Evolutionary conservation across 2,113 vertebrate species (phyloP), one percentile per base, ranked within the genome.

Genomic region (Campylorhamphus procurvoides): DNA sequence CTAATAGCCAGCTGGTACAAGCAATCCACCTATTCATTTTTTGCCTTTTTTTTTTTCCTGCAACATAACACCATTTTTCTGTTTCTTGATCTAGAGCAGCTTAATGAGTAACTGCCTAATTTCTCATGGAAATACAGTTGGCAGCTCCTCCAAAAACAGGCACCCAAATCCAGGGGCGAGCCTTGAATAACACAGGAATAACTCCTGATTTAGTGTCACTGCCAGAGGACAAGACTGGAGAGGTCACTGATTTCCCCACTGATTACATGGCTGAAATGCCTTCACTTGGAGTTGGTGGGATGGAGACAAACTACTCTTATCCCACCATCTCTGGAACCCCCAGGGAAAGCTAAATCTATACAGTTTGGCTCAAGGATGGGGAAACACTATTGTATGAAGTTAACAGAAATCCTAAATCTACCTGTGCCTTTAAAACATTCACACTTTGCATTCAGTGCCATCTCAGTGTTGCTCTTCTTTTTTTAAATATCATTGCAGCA

Each of bases 161-260:
- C 20, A n/a, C 3, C 3, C 8, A 67, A 46, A 87, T 42, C 20
- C n/a, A 71, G 35, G 3, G 7, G 0, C 27, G 1, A 67, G 14
- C 33, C 39, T 75, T 63, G 35, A 33, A 64, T 89, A 94, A 18
- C 52, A 82, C 4, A 42, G 16, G 18, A 58, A 35, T 44, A 55
- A 67, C 5, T 63, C 29, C 49, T 87, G 35, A 33, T 82, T 19
- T 8, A 55, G 14, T 23, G 19, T 75, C 40, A 35, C 44, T 69
- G 46, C 46, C 3, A 58, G 33, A 64, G 23, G 27, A 24, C 33
- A 72, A 35, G 27, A 73, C 12, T 11, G 15, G 90, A 84, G 62
- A 3, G 1, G 3, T n/a, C 25, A 46, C 46, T 44, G 49, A 15
- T 44, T 85, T 52, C 23, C 58, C 6, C 40, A 60, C 28, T 49